Evolutionary conservation across 2,888 invertebrate genomes (phyloP), one percentile per base, ranked within the genome.

Genomic region (Lathronympha strigana): DNA sequence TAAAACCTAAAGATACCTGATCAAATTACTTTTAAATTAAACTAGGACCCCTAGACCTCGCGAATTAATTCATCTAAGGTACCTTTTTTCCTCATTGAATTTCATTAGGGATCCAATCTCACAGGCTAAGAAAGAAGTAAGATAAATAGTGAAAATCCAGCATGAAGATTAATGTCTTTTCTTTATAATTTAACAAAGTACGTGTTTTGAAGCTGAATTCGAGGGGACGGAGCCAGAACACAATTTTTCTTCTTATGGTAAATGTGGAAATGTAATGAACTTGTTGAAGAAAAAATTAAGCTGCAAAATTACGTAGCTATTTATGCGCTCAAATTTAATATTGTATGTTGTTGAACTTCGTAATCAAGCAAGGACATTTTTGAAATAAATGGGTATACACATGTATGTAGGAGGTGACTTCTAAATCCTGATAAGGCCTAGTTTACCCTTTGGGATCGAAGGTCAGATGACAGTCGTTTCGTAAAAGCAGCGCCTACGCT

Each of bases 131-230:
- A 66, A 60, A 66, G 64, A 66, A 66, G 64, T 66, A 60, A 66
- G 64, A 66, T 66, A 66, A 66, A 66, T 66, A 66, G 64, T 66
- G 64, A 66, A 66, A 66, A 66, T 60, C 64, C 60, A 53, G 47
- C 64, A 66, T 66, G 60, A 60, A 66, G 64, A 66, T 66, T 66
- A 66, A 66, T 66, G 64, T 66, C 25, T 66, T 66, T 66, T 60
- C 64, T 66, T 66, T 66, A 66, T 66, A 66, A 66, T 66, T 66
- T 66, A 66, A 54, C 64, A 66, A 28, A 66, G 64, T 60, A 66
- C 60, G 60, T 66, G 60, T 66, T 53, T 47, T 53, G 60, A 60
- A 60, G 60, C 53, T 66, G 47, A 66, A 66, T 54, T 66, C 47
- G 47, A 23, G 21, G 45, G 28, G 58, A 60, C 53, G 53, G 53